Evolutionary conservation across 2,888 invertebrate species (phyloP).

Genomic region (Eilema depressum): DNA sequence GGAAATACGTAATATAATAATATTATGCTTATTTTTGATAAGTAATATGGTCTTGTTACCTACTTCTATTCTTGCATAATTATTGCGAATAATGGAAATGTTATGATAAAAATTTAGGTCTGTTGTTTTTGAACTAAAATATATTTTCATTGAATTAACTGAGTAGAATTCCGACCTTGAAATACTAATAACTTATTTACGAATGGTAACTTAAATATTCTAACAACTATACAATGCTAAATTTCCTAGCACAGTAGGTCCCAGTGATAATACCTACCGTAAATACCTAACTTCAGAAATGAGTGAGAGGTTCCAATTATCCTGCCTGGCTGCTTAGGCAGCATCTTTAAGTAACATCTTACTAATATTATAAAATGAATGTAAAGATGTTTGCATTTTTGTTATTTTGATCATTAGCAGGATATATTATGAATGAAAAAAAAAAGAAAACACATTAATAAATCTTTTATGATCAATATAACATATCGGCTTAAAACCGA

Average conservation of each 20-base stretch:
- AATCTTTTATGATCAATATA: neutral
- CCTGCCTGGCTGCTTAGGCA: too few species aligned
- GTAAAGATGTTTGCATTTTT: too few species aligned
- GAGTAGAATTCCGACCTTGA: neutral
- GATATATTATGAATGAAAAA: neutral
- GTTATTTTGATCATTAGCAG: neutral
- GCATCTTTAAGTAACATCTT: too few species aligned
- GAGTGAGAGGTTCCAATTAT: too few species aligned
- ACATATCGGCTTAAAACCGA: constrained; percentile 7
- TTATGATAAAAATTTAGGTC: neutral
- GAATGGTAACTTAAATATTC: too few species aligned
- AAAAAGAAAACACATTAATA: neutral
- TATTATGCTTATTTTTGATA: neutral
- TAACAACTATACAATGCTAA: too few species aligned
- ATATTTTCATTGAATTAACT: neutral
- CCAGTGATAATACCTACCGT: too few species aligned
- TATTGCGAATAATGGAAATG: neutral
- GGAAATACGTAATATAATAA: neutral
- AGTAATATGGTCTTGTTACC: neutral
- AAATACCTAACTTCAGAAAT: too few species aligned
- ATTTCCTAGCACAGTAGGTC: too few species aligned
- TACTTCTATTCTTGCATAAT: neutral
- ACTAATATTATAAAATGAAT: too few species aligned
- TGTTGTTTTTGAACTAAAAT: neutral
- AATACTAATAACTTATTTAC: too few species aligned